phyloP scores from a whole-genome alignment of 1,140 invertebrate species.

The Polypedilum vanderplanki region DNA sequence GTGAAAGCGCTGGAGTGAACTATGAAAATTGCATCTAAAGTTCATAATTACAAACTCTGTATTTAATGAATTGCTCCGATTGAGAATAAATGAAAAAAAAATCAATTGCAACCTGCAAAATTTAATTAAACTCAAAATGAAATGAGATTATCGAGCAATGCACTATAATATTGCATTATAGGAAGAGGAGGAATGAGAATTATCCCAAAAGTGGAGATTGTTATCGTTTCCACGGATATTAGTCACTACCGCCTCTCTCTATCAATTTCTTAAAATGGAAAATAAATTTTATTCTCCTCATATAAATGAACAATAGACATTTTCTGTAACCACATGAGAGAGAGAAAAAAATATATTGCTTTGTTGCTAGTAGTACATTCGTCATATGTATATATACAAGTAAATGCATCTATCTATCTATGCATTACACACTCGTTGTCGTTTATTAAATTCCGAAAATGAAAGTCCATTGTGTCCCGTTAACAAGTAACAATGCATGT shows the following conservation, averaged over 20 bases:
- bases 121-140: conserved; percentile 8
- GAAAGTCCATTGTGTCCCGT: conserved; percentile 3
- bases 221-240: conserved; percentile 1
- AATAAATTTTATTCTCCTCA: background rate
- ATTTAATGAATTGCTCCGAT: background rate
- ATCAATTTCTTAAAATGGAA: background rate
- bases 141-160: background rate
- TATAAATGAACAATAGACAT: background rate
- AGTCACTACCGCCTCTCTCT: background rate
- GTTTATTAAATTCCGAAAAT: conserved; percentile 13
- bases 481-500: conserved; percentile 12
- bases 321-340: background rate
- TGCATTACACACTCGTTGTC: conserved; percentile 2
- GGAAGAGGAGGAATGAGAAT: background rate
- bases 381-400: background rate
- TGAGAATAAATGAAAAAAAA: background rate
- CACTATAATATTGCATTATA: background rate
- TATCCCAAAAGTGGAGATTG: background rate
- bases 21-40: background rate
- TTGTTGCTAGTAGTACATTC: too few species aligned
- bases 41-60: background rate
- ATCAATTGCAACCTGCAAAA: conserved; percentile 12
- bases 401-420: background rate
- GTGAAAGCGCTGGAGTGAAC: background rate
- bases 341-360: background rate